A percentile compares a stretch with the other conserved stretches of the same genome.
Conservation (phyloP, 2,888 invertebrate genomes). For the Pandemis cinnamomeana region DNA sequence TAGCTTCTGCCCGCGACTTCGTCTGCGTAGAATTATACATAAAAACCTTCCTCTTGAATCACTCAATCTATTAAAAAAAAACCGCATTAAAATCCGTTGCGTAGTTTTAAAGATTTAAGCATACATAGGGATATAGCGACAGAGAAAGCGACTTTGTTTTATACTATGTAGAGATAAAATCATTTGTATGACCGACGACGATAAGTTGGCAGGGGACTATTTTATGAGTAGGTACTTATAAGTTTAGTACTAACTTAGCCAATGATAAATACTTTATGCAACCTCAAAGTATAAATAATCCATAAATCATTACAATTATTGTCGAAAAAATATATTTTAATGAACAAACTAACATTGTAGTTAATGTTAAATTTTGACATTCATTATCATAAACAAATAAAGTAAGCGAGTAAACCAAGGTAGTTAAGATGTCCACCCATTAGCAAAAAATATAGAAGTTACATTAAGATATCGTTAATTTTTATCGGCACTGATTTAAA, state of each 20-base stretch:
- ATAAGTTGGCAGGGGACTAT: neutral
- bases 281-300: neutral
- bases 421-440: conserved; percentile 1
- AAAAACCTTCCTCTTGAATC: no score
- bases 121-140: no score
- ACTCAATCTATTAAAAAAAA: no score
- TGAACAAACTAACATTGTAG: no score
- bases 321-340: neutral
- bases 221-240: neutral
- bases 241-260: neutral
- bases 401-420: conserved; percentile 13
- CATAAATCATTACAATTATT: neutral
- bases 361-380: neutral
- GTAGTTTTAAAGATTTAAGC: no score
- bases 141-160: no score
- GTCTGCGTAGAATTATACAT: no score
- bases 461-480: conserved; percentile 26
- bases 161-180: neutral
- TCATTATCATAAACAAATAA: neutral
- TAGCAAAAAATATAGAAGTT: conserved; percentile 10
- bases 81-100: no score
- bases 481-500: conserved; percentile 38
- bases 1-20: no score
- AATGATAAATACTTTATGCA: neutral
- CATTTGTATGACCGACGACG: neutral